phyloP scores from a whole-genome alignment of 2,888 invertebrate genomes.

The Elegia similella region DNA sequence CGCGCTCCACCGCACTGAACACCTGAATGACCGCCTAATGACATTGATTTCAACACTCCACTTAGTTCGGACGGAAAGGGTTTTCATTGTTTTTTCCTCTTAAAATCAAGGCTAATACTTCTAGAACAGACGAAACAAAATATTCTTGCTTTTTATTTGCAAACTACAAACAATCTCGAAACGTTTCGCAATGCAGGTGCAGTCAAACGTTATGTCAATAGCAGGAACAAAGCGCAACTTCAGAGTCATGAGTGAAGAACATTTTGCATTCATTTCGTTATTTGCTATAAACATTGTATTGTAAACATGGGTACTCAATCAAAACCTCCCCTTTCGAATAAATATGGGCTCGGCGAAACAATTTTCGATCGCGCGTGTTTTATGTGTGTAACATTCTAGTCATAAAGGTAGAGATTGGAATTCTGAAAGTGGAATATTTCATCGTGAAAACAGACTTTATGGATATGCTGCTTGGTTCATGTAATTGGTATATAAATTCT shows the following conservation, averaged over 20 bases:
- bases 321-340: conserved; percentile 3
- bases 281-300: neutral
- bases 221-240: neutral
- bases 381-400: conserved; percentile 1
- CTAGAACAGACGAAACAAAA: neutral
- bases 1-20: conserved; percentile 54
- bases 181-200: conserved; percentile 15
- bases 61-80: conserved; percentile 13
- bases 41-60: conserved; percentile 18
- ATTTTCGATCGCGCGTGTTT: conserved; percentile 3
- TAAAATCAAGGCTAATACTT: conserved; percentile 8
- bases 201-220: conserved; percentile 18
- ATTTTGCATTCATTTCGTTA: neutral
- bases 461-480: conserved; percentile 1
- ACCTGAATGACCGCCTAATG: conserved; percentile 42
- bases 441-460: conserved; percentile 1
- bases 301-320: neutral
- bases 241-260: neutral
- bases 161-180: conserved; percentile 13
- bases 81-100: conserved; percentile 9
- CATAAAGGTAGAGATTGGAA: conserved; percentile 1
- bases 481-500: conserved; percentile 10
- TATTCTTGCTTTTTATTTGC: neutral
- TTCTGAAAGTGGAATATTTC: conserved; percentile 9
- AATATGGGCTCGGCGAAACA: neutral